These are phyloP conservation scores for Magallana nippona DNA, from an alignment of 2,888 invertebrate species.

Conservation along the genomic window DNA sequence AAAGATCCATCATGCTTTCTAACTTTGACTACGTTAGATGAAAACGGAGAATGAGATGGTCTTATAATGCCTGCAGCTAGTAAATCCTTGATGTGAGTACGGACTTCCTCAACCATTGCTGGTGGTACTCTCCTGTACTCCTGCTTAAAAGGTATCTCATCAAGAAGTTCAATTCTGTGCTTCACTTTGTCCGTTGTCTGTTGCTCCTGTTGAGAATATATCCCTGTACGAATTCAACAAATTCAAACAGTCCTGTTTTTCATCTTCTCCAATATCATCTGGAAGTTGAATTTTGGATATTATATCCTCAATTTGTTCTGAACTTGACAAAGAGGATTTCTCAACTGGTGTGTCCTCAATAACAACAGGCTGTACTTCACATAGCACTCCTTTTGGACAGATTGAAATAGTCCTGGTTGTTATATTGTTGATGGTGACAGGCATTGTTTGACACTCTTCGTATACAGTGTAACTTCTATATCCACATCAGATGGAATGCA, in stretches of 20 bases:
- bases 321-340: no score
- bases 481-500: no score
- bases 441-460: neutral
- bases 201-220: neutral
- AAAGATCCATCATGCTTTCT: neutral
- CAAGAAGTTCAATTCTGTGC: neutral
- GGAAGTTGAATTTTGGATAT: no score
- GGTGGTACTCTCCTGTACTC: neutral
- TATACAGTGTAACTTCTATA: neutral
- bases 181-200: slow-evolving; percentile 2
- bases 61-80: neutral
- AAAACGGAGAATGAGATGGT: slow-evolving; percentile 3
- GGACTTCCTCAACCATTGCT: neutral
- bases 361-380: neutral
- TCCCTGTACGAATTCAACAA: neutral
- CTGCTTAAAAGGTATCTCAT: neutral
- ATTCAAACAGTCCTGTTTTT: no score
- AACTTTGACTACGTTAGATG: neutral
- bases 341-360: no score
- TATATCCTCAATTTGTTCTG: no score
- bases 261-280: no score
- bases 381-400: neutral
- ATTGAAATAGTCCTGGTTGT: neutral
- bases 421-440: neutral
- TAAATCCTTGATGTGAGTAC: neutral